phyloP scores from a whole-genome alignment of 2,888 invertebrate species.

The Euclidia mi region DNA sequence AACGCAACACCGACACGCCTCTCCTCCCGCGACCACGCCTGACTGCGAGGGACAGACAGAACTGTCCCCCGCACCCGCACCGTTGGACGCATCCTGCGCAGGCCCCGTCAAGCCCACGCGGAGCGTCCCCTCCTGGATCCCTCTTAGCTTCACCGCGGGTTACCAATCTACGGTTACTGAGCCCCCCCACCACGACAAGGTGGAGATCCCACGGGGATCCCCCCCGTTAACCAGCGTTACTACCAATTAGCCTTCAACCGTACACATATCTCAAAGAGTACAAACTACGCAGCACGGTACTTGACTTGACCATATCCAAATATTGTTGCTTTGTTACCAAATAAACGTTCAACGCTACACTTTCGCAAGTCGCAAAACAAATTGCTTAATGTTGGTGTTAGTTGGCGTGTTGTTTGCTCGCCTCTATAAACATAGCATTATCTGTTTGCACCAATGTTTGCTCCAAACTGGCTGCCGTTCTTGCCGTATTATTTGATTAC shows the following conservation, averaged over 20 bases:
- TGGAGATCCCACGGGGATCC: too few relatives aligned
- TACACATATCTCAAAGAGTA: background rate
- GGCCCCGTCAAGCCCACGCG: too few relatives aligned
- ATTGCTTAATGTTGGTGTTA: slow-evolving; percentile 55
- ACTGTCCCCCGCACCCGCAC: too few relatives aligned
- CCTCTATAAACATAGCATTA: slow-evolving; percentile 53
- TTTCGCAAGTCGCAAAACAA: slow-evolving; percentile 51
- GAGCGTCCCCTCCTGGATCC: too few relatives aligned
- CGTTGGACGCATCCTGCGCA: too few relatives aligned
- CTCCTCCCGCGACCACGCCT: too few relatives aligned
- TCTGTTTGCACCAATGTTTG: slow-evolving; percentile 52
- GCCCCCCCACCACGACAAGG: too few relatives aligned
- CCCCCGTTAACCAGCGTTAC: too few relatives aligned
- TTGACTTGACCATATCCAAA: slow-evolving; percentile 9
- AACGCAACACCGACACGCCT: too few relatives aligned
- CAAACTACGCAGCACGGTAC: background rate
- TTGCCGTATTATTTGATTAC: slow-evolving; percentile 48
- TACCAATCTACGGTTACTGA: too few relatives aligned
- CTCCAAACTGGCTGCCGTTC: slow-evolving; percentile 46
- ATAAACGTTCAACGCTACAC: slow-evolving; percentile 23
- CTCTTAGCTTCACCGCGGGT: too few relatives aligned
- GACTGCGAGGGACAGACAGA: too few relatives aligned
- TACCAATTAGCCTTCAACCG: background rate
- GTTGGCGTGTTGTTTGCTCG: slow-evolving; percentile 49
- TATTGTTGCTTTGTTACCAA: slow-evolving; percentile 12